Base-by-base conservation (phyloP, 2,888 invertebrate genomes). In the Crepidodera aurea region DNA sequence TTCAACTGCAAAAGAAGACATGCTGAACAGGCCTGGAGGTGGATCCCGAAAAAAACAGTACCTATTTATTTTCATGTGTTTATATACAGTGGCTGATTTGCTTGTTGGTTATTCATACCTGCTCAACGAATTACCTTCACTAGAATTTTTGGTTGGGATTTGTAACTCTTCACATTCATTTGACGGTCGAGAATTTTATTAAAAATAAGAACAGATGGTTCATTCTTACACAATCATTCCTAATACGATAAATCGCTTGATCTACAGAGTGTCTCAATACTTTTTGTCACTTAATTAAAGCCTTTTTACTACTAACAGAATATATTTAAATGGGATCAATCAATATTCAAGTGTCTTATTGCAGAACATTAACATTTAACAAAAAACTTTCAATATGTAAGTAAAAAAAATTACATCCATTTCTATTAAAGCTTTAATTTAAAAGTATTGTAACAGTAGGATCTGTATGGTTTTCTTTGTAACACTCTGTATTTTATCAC, bases 61-160 rank as follows among this genome's bases (percentile, higher is more conserved):
- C 81, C 77, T 81, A 82, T 82, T 80, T 79, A 79, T 81, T 81
- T 81, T 81, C 81, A 81, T 81, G 81, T 81, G 81, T 81, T 82
- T 73, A 72, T 80, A 72, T 80, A 81, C 81, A 81, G 81, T 81
- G 81, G 81, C 81, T 81, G 81, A 81, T 59, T 59, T 82, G 81
- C 81, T 81, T 81, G 81, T 81, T 82, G 81, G 81, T 81, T 81
- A 59, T 59, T 57, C 57, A 76, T 77, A 80, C 81, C 80, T 79
- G 81, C 81, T 81, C 81, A 81, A 79, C 80, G 80, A 81, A 78
- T 79, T 81, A 81, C 81, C 81, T 81, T 81, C 81, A 81, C 81
- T 81, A 81, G 81, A 81, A 80, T 68, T 71, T 80, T 80, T 81
- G 77, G 79, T 80, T 81, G 71, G 79, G 79, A 77, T 79, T 69